Evolutionary conservation across 1,140 invertebrate species (phyloP).

Genomic region (Caligus rogercresseyi): DNA sequence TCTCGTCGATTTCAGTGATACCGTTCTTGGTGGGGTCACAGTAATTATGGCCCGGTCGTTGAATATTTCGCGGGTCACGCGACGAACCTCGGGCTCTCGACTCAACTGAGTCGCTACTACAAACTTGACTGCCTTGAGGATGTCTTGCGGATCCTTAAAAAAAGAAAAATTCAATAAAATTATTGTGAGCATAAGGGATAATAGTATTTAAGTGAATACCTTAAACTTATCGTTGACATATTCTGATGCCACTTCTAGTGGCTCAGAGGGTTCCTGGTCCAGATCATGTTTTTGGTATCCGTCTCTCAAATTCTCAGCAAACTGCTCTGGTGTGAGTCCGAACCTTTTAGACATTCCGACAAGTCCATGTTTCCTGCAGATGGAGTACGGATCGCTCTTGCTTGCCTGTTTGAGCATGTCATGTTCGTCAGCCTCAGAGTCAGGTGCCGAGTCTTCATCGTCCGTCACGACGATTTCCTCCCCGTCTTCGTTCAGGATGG

Average conservation of each 20-base stretch:
- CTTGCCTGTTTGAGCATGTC: constrained; percentile 23
- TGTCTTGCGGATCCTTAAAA: constrained; percentile 42
- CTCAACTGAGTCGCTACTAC: constrained; percentile 88
- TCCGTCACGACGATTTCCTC: constrained; percentile 33
- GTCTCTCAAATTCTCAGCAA: constrained; percentile 88
- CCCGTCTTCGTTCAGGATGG: constrained; percentile 38
- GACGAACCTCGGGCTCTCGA: constrained; percentile 69
- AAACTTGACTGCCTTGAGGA: constrained; percentile 66
- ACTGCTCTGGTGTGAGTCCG: constrained; percentile 84
- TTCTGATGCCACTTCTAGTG: constrained; percentile 56
- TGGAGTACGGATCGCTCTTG: neutral
- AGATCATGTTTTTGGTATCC: constrained; percentile 95
- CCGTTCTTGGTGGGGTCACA: constrained; percentile 75
- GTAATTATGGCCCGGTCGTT: constrained; percentile 70
- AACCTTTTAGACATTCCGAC: constrained; percentile 62
- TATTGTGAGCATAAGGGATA: neutral
- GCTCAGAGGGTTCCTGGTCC: constrained; percentile 61
- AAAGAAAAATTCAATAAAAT: constrained; percentile 22
- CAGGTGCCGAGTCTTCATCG: constrained; percentile 37
- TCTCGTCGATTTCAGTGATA: constrained; percentile 80
- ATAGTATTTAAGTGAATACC: neutral
- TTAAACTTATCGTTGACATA: constrained; percentile 34
- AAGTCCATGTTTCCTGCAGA: constrained; percentile 7
- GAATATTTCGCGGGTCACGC: constrained; percentile 68
- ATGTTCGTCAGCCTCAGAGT: constrained; percentile 33